A percentile compares a stretch with the other conserved stretches of the same genome.
These are phyloP conservation scores for Serrognathus titanus DNA, from an alignment of 2,888 invertebrate species.

Conservation along the genomic window DNA sequence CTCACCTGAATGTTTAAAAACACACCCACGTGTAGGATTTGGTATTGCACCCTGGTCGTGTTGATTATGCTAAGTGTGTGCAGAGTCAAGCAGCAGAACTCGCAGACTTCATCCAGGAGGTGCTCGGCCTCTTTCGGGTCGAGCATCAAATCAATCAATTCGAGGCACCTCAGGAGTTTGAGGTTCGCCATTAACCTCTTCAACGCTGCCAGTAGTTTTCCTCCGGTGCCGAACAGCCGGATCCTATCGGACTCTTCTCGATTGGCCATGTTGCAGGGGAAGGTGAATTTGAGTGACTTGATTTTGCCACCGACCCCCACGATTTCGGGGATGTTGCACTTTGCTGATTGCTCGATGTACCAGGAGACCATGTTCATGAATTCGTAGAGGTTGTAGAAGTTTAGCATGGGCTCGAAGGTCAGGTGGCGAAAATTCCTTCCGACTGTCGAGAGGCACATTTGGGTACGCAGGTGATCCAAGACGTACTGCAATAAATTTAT, in stretches of 20 bases:
- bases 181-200: conserved; percentile 68
- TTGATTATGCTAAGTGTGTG: conserved; percentile 67
- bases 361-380: conserved; percentile 79
- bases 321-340: conserved; percentile 33
- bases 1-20: conserved; percentile 68
- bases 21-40: conserved; percentile 70
- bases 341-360: conserved; percentile 59
- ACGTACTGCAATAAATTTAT: conserved; percentile 54
- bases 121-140: conserved; percentile 67
- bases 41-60: conserved; percentile 65
- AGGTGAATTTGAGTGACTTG: conserved; percentile 63
- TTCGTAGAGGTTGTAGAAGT: conserved; percentile 79
- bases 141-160: conserved; percentile 71
- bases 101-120: conserved; percentile 69
- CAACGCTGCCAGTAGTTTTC: conserved; percentile 61
- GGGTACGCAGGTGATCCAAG: conserved; percentile 70
- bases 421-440: conserved; percentile 64
- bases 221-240: conserved; percentile 74
- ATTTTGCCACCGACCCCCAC: conserved; percentile 58
- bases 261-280: conserved; percentile 70
- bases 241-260: conserved; percentile 60
- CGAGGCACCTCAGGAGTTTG: conserved; percentile 59
- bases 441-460: conserved; percentile 65
- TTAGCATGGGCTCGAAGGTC: conserved; percentile 69
- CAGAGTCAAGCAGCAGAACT: conserved; percentile 61